These are phyloP conservation scores for Hemibates koningsi DNA, from an alignment of 2,113 vertebrate species.

Conservation along the genomic window DNA sequence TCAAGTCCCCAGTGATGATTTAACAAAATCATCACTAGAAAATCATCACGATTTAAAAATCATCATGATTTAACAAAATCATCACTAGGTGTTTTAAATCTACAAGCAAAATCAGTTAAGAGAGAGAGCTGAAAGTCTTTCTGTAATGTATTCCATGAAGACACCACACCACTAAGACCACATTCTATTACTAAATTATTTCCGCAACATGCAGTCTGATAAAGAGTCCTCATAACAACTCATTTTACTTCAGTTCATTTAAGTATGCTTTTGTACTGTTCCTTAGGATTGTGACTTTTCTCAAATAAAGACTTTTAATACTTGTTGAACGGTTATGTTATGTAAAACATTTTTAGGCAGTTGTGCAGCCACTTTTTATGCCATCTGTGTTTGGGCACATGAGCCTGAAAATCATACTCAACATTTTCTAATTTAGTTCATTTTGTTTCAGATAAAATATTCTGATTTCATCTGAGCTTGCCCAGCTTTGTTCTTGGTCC, in stretches of 20 bases:
- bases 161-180: background rate
- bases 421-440: no score
- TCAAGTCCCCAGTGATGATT: background rate
- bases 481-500: background rate
- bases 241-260: background rate
- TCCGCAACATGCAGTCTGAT: background rate
- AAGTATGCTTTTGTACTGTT: background rate
- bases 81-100: no score
- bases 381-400: background rate
- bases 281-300: background rate
- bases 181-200: background rate
- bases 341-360: background rate
- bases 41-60: no score
- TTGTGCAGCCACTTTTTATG: background rate
- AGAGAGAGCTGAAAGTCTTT: background rate
- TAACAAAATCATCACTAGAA: no score
- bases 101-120: no score
- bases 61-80: no score
- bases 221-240: background rate
- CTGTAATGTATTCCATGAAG: fast-evolving
- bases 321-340: background rate
- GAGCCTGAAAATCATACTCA: background rate
- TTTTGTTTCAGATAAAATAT: background rate
- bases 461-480: background rate
- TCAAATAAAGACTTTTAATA: background rate